phyloP scores from a whole-genome alignment of 2,888 invertebrate species.

The Platycheirus albimanus region DNA sequence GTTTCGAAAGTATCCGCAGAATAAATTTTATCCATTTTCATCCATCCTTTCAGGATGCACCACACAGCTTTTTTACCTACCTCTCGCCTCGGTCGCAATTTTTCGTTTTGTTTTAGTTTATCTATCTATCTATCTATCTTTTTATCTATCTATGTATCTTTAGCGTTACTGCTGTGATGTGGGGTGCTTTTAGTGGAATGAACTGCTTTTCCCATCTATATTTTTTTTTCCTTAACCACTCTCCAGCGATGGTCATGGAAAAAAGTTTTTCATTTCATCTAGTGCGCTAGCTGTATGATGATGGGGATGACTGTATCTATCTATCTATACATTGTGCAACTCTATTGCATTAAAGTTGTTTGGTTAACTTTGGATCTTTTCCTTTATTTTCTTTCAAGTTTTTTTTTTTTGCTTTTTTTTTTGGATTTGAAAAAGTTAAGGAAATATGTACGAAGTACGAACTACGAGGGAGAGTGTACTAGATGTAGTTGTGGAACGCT shows the following conservation, averaged over 20 bases:
- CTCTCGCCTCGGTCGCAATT: conserved; percentile 33
- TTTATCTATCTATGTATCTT: conserved; percentile 41
- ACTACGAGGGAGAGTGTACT: too few species aligned
- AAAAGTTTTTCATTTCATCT: conserved; percentile 66
- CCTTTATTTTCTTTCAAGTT: conserved; percentile 12
- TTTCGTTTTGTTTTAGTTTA: conserved; percentile 56
- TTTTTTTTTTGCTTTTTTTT: conserved; percentile 20
- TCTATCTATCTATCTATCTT: conserved; percentile 35
- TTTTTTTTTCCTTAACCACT: too few species aligned
- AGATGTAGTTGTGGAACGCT: conserved; percentile 43
- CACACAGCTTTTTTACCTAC: conserved; percentile 12
- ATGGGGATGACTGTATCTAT: background rate
- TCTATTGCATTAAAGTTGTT: conserved; percentile 56
- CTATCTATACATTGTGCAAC: conserved; percentile 17
- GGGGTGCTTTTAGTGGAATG: conserved; percentile 71
- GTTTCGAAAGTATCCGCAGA: conserved; percentile 70
- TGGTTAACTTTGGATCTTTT: conserved; percentile 58
- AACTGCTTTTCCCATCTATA: conserved; percentile 45
- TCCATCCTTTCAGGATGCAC: conserved; percentile 57
- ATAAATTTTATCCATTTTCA: conserved; percentile 71
- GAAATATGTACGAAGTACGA: conserved; percentile 1
- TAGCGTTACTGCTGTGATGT: conserved; percentile 43
- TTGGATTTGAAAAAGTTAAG: conserved; percentile 36
- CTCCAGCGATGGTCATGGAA: conserved; percentile 57
- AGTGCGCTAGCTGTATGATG: conserved; percentile 2